Evolutionary conservation across 2,888 invertebrate genomes (phyloP).

Genomic region (Schizaphis graminum): DNA sequence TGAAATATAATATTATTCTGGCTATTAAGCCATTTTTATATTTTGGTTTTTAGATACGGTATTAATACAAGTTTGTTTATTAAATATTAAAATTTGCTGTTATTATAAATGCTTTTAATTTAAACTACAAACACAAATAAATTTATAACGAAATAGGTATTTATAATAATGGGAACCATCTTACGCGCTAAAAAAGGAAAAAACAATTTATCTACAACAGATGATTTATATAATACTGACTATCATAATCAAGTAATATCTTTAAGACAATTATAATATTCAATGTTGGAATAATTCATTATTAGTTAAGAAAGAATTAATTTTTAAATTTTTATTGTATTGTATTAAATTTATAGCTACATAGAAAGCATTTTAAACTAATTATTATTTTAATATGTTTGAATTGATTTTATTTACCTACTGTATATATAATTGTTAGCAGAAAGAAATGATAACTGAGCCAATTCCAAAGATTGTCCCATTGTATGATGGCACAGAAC

Average conservation of each 20-base stretch:
- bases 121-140: conserved; percentile 1
- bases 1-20: not conserved
- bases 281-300: not conserved
- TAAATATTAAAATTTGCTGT: not conserved
- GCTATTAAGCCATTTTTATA: not conserved
- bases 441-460: not conserved
- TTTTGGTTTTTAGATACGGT: not conserved
- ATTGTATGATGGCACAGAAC: conserved; percentile 45
- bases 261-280: not conserved
- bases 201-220: not conserved
- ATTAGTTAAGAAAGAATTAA: not conserved
- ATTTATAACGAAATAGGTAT: not conserved
- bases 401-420: not conserved
- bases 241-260: conserved; percentile 42
- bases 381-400: not conserved
- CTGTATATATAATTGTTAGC: not conserved
- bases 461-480: conserved; percentile 48
- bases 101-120: not conserved
- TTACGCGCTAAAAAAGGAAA: conserved; percentile 45
- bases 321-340: not conserved
- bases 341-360: not conserved
- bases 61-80: not conserved
- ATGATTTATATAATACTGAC: not conserved
- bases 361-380: not conserved
- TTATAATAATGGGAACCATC: not conserved